Base-by-base conservation (phyloP, 2,797 vertebrate species). In the Epinephelus malabaricus region DNA sequence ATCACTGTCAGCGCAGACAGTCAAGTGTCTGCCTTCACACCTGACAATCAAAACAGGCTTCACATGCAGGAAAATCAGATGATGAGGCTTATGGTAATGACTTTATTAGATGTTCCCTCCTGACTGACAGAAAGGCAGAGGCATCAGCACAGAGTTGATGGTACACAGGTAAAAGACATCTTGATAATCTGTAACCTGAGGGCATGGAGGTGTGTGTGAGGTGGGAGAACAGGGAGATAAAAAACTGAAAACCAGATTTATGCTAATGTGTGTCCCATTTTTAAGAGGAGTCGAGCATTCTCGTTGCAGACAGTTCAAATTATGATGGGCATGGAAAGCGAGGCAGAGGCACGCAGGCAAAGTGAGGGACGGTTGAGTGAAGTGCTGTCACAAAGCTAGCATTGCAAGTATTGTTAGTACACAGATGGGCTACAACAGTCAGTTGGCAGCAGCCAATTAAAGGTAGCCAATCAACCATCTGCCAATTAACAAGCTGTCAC, bases 381-480 rank as follows among this genome's bases (percentile, higher is more conserved):
- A 69, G 67, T 38, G 81, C 60, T 73, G 56, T 77, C 70, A 77
- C 69, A 83, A 64, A 81, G 40, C 61, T 81, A 71, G 51, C 60
- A 38, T 17, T n/a, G 72, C 18, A 2, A 65, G 66, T 64, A 50
- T 76, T 81, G 68, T 55, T 19, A 6, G 55, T 7, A n/a, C 76
- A 80, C 76, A 88, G 81, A 87, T 87, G 78, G 83, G 79, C 65
- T 7, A 34, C 53, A 65, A 38, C 53, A 58, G 76, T 46, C 70
- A 75, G 59, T 81, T 77, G 84, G 79, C 54, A 60, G 63, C 58
- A 60, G 54, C 69, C 77, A 81, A 69, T 84, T 79, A 76, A 88
- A 73, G 47, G 3, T 18, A 76, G 38, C 68, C 78, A 81, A 84
- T 87, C 83, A 86, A 79, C 73, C 73, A 69, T 71, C 78, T 82